A percentile compares a stretch with the other conserved stretches of the same genome.
phyloP scores from a whole-genome alignment of 1,140 invertebrate genomes.

The Vanessa atalanta region DNA sequence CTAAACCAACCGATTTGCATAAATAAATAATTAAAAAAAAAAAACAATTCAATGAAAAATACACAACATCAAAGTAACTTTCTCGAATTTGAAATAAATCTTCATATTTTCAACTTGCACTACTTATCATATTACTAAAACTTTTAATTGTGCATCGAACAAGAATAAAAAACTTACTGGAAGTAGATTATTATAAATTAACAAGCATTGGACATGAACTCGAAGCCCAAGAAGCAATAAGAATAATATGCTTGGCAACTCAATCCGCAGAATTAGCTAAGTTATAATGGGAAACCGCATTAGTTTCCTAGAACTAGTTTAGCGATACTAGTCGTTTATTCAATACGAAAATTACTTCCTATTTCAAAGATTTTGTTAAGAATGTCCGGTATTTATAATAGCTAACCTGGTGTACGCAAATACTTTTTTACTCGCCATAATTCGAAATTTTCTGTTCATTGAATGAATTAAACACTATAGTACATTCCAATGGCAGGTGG shows the following conservation, averaged over 20 bases:
- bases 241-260: slow-evolving; percentile 1
- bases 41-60: not conserved
- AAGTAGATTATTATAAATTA: slow-evolving; percentile 7
- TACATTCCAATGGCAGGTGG: no score
- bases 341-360: not conserved
- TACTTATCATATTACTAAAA: not conserved
- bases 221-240: not conserved
- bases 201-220: slow-evolving; percentile 4
- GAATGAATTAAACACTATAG: no score
- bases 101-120: not conserved
- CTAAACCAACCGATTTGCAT: no score
- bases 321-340: not conserved
- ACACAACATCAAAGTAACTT: not conserved
- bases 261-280: slow-evolving; percentile 2
- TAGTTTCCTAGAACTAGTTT: slow-evolving; percentile 4
- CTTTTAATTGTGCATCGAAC: slow-evolving; percentile 1
- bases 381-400: no score
- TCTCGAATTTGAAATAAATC: not conserved
- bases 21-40: no score
- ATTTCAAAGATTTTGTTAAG: no score
- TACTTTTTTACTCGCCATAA: no score
- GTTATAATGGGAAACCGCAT: slow-evolving; percentile 1
- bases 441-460: no score
- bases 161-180: not conserved
- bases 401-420: no score